Conservation (phyloP, 2,797 vertebrate species). For the Clarias laeviceps region DNA sequence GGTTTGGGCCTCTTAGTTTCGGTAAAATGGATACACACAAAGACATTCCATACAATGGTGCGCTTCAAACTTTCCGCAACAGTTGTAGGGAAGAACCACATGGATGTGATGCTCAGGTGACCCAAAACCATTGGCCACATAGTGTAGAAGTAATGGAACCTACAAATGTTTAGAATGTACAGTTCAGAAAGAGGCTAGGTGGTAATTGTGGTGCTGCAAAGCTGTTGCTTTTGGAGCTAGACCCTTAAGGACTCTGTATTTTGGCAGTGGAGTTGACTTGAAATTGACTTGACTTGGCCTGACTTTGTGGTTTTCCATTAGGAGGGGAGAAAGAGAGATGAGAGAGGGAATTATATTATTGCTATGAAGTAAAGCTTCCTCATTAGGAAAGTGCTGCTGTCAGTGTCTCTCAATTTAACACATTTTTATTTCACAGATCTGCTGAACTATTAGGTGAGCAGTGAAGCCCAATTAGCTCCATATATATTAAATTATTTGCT, state of each 20-base stretch:
- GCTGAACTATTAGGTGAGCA: slow-evolving; percentile 98
- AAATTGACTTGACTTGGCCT: too few relatives aligned
- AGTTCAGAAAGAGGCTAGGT: not conserved
- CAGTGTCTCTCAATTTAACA: slow-evolving; percentile 8
- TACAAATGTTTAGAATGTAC: not conserved
- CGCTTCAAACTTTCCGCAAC: not conserved
- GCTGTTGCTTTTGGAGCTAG: not conserved
- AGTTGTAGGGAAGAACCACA: not conserved
- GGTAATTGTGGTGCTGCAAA: not conserved
- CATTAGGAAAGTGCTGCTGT: not conserved
- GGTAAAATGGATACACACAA: not conserved
- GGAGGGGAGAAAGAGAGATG: not conserved
- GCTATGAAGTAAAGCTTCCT: not conserved
- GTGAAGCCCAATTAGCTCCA: slow-evolving; percentile 96
- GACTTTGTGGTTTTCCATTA: not conserved
- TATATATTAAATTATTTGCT: slow-evolving; percentile 76
- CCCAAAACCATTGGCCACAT: not conserved
- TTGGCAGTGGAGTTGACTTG: not conserved
- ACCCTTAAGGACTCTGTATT: not conserved
- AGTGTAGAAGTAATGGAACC: not conserved
- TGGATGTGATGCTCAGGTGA: not conserved
- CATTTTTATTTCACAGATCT: slow-evolving; percentile 81
- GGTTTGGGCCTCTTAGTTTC: not conserved
- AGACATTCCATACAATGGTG: not conserved
- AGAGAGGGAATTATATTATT: not conserved